Evolutionary conservation across 2,888 invertebrate species (phyloP).

Genomic region (Syritta pipiens): DNA sequence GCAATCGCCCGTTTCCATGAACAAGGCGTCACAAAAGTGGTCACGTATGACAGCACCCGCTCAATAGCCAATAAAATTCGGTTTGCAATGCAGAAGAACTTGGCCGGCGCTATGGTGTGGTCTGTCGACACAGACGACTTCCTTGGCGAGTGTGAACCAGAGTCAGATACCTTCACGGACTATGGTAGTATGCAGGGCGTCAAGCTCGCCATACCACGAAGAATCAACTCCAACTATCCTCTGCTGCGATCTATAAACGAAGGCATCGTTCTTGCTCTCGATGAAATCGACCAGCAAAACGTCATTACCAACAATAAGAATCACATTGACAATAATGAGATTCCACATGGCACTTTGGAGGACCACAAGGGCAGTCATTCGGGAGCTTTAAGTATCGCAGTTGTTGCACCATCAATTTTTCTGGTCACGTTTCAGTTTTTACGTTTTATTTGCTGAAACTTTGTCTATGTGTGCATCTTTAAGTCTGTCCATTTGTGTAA

Average conservation of each 20-base stretch:
- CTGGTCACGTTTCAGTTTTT: slow-evolving; percentile 64
- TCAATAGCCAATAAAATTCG: slow-evolving; percentile 88
- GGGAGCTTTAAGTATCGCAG: slow-evolving; percentile 60
- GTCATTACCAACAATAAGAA: slow-evolving; percentile 33
- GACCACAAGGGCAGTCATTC: slow-evolving; percentile 72
- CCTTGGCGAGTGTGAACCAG: slow-evolving; percentile 83
- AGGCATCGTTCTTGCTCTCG: slow-evolving; percentile 81
- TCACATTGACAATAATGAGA: slow-evolving; percentile 78
- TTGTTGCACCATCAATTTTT: slow-evolving; percentile 48
- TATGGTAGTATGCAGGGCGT: slow-evolving; percentile 74
- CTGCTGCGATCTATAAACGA: slow-evolving; percentile 87
- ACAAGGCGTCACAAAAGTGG: slow-evolving; percentile 83
- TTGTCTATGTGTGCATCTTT: slow-evolving; percentile 40
- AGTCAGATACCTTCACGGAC: slow-evolving; percentile 80
- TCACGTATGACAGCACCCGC: slow-evolving; percentile 87
- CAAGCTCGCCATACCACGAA: slow-evolving; percentile 72
- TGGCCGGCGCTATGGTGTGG: slow-evolving; percentile 94
- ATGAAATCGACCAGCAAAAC: slow-evolving; percentile 80
- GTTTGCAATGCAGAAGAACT: slow-evolving; percentile 82
- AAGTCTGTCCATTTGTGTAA: slow-evolving; percentile 43
- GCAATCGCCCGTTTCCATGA: slow-evolving; percentile 81
- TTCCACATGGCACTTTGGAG: slow-evolving; percentile 76
- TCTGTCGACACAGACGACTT: slow-evolving; percentile 94
- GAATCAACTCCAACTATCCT: slow-evolving; percentile 82
- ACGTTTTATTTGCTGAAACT: slow-evolving; percentile 59